Percentiles rank a stretch among this genome's conserved stretches.
Evolutionary conservation across 2,888 invertebrate species (phyloP).

Genomic region (Tromatobia lineatoria): DNA sequence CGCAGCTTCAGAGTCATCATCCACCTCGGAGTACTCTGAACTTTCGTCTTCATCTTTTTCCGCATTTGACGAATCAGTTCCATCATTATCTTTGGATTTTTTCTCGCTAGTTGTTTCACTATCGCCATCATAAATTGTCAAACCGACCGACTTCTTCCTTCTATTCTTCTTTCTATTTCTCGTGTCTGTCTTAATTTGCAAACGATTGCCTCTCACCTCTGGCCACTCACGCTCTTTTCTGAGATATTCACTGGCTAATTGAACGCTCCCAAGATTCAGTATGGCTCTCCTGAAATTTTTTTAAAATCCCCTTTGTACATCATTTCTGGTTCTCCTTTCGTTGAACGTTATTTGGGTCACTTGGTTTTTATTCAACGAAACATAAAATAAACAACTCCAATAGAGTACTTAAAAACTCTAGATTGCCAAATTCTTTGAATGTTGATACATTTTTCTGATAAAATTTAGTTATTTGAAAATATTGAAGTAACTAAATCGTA

Average conservation of each 20-base stretch:
- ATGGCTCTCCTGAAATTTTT: slow-evolving; percentile 73
- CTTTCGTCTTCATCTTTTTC: slow-evolving; percentile 7
- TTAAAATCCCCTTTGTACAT: not conserved
- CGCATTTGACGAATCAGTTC: not conserved
- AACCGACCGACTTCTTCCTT: slow-evolving; percentile 22
- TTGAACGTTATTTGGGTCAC: too few species aligned
- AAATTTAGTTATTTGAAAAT: too few species aligned
- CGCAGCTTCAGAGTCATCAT: slow-evolving; percentile 46
- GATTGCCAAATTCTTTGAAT: too few species aligned
- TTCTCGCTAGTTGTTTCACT: slow-evolving; percentile 2
- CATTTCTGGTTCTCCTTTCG: too few species aligned
- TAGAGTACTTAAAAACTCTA: too few species aligned
- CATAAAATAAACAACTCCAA: too few species aligned
- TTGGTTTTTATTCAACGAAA: too few species aligned
- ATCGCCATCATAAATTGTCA: slow-evolving; percentile 63
- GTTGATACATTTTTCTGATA: too few species aligned
- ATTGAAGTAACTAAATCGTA: too few species aligned
- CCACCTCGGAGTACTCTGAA: slow-evolving; percentile 20
- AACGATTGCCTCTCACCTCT: slow-evolving; percentile 69
- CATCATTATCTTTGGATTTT: not conserved
- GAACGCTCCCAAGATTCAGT: slow-evolving; percentile 72
- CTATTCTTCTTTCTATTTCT: slow-evolving; percentile 66
- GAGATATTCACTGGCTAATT: slow-evolving; percentile 75
- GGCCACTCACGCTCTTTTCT: slow-evolving; percentile 72
- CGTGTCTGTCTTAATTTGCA: slow-evolving; percentile 72